Evolutionary conservation across 2,113 vertebrate genomes (phyloP).

Genomic region (Columba livia): DNA sequence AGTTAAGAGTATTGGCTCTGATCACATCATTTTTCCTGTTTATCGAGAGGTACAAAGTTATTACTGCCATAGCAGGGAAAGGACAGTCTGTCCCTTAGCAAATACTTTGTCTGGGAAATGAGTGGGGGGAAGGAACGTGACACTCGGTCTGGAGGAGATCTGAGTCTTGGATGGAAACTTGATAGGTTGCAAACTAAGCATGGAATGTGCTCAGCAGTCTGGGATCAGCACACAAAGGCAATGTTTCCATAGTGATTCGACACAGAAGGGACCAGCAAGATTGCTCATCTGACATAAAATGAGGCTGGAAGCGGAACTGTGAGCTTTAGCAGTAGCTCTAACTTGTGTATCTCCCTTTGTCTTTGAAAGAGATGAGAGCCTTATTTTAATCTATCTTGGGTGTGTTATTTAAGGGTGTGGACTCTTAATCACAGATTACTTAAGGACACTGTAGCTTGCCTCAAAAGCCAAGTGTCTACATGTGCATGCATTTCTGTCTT

Average conservation of each 20-base stretch:
- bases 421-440: not conserved
- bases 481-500: not conserved
- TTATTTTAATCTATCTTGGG: not conserved
- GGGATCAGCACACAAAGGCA: not conserved
- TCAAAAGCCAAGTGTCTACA: not conserved
- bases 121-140: not conserved
- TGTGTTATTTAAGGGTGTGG: not conserved
- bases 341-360: not conserved
- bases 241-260: not conserved
- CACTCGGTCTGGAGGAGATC: not conserved
- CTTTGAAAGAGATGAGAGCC: not conserved
- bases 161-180: not conserved
- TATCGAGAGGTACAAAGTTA: not conserved
- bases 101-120: not conserved
- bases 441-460: not conserved
- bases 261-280: not conserved
- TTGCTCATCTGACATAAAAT: not conserved
- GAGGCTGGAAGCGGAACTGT: not conserved
- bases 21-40: not conserved
- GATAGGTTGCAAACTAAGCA: not conserved
- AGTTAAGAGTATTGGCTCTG: not conserved
- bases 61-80: not conserved
- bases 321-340: not conserved
- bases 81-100: not conserved
- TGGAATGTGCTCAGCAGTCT: not conserved